Evolutionary conservation across 92 coral and sea anemone genomes (phyloP).

Genomic region (Parazoanthus atlanticus): DNA sequence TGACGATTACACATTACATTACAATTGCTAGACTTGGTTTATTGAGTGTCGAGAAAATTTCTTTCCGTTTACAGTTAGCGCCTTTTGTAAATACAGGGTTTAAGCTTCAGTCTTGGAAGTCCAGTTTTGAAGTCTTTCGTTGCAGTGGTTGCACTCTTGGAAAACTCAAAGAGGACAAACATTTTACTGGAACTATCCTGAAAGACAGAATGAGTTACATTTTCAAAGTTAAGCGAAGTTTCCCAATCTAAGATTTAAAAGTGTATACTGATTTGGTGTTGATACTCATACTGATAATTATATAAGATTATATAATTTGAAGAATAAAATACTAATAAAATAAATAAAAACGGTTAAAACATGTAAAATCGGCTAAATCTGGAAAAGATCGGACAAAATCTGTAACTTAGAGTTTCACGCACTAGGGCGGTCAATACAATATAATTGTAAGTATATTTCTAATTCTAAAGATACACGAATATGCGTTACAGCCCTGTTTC

Average conservation of each 20-base stretch:
- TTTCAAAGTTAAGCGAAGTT: neutral
- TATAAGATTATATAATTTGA: neutral
- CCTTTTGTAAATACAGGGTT: slow-evolving; percentile 92
- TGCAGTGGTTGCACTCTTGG: slow-evolving; percentile 49
- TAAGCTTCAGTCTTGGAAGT: slow-evolving; percentile 58
- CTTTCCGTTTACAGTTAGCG: slow-evolving; percentile 36
- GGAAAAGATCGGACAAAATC: too few species aligned
- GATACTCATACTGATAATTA: too few species aligned
- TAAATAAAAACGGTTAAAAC: too few species aligned
- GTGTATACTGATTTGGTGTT: neutral
- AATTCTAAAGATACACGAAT: too few species aligned
- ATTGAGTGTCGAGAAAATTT: neutral
- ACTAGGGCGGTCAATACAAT: too few species aligned
- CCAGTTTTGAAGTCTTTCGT: slow-evolving; percentile 45
- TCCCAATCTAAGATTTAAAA: too few species aligned
- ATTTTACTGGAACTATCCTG: slow-evolving; percentile 94
- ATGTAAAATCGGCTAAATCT: too few species aligned
- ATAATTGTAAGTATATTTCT: too few species aligned
- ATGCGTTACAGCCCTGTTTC: too few species aligned
- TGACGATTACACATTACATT: neutral
- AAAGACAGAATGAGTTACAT: slow-evolving; percentile 19
- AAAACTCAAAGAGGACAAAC: slow-evolving; percentile 83
- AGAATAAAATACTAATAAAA: neutral
- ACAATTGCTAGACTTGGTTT: neutral
- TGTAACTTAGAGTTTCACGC: too few species aligned